Base-by-base conservation (phyloP, 1,140 invertebrate species). In the Andrena cerasifolii region DNA sequence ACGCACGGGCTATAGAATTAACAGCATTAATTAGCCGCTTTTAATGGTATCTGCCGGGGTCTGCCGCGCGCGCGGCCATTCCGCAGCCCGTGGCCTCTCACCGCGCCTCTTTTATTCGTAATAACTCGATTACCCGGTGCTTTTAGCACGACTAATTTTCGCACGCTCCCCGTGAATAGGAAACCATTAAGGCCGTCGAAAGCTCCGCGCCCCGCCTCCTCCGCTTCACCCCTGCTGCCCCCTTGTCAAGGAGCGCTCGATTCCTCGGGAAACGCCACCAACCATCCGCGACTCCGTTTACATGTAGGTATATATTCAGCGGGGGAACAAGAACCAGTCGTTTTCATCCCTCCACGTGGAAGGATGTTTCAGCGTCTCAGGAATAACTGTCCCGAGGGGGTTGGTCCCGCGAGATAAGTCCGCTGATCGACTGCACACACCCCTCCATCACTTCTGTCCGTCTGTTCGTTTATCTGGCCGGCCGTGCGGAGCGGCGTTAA, bases 11-110 rank as follows among this genome's bases (percentile, higher is more conserved):
- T 86, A 88, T 80, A 86, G 80, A 90, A 89, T 91, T 91, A 90
- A 81, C 82, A 71, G 80, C 87, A 86, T 88, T 88, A 91, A 90
- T 90, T 89, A 88, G 74, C 70, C 81, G 89, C 89, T 90, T 89
- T 89, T 89, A 91, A 87, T 79, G 83, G 75, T 79, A 80, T 62
- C 78, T 83, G 43, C 63, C 47, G 45, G 74, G 12, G 40, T 33
- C 58, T 61, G 53, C 75, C 36, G 36, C 36, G 36, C 70, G 75
- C 70, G 82, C 80, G 54, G 66, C 79, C 79, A 56, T 68, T 80
- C 83, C 74, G 62, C 79, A 80, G 78, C 74, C 65, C 68, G 61
- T 56, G 56, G 36, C 36, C 80, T 72, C 83, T 71, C 72, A 61
- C 77, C 79, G 68, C 49, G 74, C 59, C 84, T 84, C 85, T 89